These are phyloP conservation scores for Stenolophus ochropezus DNA, from an alignment of 2,888 invertebrate species.

Conservation along the genomic window DNA sequence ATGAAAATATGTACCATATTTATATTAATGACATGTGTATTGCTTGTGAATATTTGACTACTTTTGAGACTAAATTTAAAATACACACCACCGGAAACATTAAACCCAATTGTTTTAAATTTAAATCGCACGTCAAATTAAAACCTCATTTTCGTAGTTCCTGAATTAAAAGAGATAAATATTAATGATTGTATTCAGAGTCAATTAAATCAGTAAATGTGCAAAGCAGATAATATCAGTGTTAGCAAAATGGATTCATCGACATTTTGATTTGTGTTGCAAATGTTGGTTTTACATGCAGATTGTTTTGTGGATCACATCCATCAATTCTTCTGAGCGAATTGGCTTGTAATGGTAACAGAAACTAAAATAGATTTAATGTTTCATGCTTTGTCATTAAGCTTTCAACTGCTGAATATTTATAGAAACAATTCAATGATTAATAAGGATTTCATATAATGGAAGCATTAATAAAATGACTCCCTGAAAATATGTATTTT, in stretches of 20 bases:
- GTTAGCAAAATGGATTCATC: not conserved
- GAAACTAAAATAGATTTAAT: not conserved
- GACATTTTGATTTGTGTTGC: not conserved
- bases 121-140: not conserved
- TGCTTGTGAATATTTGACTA: no score
- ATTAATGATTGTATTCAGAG: not conserved
- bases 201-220: not conserved
- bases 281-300: not conserved
- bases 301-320: constrained; percentile 4
- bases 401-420: not conserved
- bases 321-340: not conserved
- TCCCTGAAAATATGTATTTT: no score
- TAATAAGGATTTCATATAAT: no score
- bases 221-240: not conserved
- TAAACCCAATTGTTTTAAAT: not conserved
- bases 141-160: not conserved
- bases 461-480: no score
- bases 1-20: no score
- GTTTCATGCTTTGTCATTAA: no score
- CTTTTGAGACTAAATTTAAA: no score
- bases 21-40: no score
- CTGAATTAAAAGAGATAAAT: not conserved
- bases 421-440: not conserved
- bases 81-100: no score
- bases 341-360: not conserved